phyloP scores from a whole-genome alignment of 2,888 invertebrate species.

The Alcis repandata region DNA sequence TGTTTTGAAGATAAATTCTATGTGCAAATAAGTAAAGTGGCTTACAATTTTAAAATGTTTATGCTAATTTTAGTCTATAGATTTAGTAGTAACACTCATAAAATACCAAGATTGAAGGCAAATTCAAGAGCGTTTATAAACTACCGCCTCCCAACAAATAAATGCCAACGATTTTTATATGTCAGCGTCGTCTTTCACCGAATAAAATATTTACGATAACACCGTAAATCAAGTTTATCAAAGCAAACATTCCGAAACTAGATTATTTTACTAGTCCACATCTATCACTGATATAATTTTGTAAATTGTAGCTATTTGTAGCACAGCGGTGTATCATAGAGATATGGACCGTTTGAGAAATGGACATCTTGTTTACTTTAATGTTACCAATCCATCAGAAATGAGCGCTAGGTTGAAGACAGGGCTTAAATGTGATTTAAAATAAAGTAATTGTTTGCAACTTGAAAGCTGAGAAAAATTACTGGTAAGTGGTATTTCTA shows the following conservation, averaged over 20 bases:
- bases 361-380: conserved; percentile 66
- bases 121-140: background rate
- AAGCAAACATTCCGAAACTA: conserved; percentile 37
- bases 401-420: conserved; percentile 50
- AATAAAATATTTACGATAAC: conserved; percentile 24
- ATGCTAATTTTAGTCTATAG: no score
- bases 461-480: no score
- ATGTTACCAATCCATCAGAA: conserved; percentile 64
- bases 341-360: conserved; percentile 64
- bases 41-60: no score
- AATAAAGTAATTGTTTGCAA: conserved; percentile 21
- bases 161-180: background rate
- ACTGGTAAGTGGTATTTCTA: conserved; percentile 3
- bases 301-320: conserved; percentile 62
- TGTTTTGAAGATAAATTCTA: no score
- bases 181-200: conserved; percentile 1
- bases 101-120: no score
- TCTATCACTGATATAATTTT: conserved; percentile 41
- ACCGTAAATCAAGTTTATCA: conserved; percentile 37
- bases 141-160: background rate
- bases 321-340: conserved; percentile 57
- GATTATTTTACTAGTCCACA: conserved; percentile 35
- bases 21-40: no score
- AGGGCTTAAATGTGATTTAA: conserved; percentile 39
- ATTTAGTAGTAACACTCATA: no score